These are phyloP conservation scores for Eumacrocentrus americanus DNA, from an alignment of 2,888 invertebrate species.

Conservation along the genomic window DNA sequence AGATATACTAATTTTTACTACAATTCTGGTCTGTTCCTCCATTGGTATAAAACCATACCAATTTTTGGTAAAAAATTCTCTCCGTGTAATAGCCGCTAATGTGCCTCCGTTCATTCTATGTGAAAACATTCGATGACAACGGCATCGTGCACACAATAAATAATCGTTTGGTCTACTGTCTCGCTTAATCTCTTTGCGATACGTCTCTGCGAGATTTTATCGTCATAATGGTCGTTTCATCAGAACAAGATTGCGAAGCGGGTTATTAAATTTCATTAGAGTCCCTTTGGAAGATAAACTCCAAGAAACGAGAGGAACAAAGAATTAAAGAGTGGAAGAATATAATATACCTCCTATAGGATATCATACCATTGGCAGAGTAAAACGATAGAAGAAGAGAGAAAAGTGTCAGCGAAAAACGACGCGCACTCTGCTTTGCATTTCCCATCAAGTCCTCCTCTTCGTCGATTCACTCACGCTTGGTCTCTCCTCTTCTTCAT, in stretches of 20 bases:
- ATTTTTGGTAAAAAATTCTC: too few species aligned
- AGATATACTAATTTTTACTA: too few species aligned
- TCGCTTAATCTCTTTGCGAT: neutral
- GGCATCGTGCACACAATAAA: slow-evolving; percentile 27
- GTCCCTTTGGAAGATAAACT: slow-evolving; percentile 10
- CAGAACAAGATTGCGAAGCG: slow-evolving; percentile 17
- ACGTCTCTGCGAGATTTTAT: slow-evolving; percentile 24
- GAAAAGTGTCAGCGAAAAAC: slow-evolving; percentile 21
- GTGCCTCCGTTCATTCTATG: slow-evolving; percentile 33
- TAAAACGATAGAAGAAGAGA: slow-evolving; percentile 4
- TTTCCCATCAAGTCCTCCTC: slow-evolving; percentile 34
- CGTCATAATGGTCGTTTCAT: slow-evolving; percentile 26
- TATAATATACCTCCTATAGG: too few species aligned
- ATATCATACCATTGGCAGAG: neutral
- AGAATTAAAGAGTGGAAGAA: slow-evolving; percentile 11
- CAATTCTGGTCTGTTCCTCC: too few species aligned
- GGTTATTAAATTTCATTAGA: slow-evolving; percentile 28
- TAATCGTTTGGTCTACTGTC: slow-evolving; percentile 22
- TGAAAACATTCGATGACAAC: slow-evolving; percentile 27
- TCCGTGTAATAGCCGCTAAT: slow-evolving; percentile 49
- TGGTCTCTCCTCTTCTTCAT: slow-evolving; percentile 6
- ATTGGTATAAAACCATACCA: too few species aligned
- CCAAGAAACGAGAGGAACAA: slow-evolving; percentile 10
- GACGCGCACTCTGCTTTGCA: slow-evolving; percentile 34
- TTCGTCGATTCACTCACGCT: slow-evolving; percentile 4